Percentiles rank a stretch among this genome's conserved stretches.
phyloP scores from a whole-genome alignment of 2,797 vertebrate species.

The Pangasius krempfi region DNA sequence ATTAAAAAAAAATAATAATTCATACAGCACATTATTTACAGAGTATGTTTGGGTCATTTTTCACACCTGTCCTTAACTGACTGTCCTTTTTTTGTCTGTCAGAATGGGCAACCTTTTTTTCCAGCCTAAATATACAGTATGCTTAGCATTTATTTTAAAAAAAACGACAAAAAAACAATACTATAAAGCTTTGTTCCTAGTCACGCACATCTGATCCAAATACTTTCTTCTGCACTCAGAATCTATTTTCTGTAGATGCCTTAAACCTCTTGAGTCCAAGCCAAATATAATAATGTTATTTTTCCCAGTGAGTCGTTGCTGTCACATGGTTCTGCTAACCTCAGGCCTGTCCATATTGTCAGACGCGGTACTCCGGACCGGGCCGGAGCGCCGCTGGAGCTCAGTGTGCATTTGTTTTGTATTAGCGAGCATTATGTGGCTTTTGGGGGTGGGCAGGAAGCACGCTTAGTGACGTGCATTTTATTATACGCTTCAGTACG shows the following conservation, averaged over 20 bases:
- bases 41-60: neutral
- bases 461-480: conserved; percentile 71
- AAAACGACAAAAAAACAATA: neutral
- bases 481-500: conserved; percentile 78
- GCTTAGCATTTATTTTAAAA: neutral
- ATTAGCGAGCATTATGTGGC: conserved; percentile 63
- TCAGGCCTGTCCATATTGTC: conserved; percentile 38
- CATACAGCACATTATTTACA: neutral
- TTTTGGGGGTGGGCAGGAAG: conserved; percentile 70
- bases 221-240: neutral
- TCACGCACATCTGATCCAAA: neutral
- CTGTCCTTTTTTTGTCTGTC: neutral
- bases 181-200: neutral
- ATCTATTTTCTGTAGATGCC: neutral
- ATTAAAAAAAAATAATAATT: neutral
- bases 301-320: conserved; percentile 2
- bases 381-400: conserved; percentile 56
- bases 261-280: neutral
- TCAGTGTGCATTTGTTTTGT: conserved; percentile 66
- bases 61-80: neutral
- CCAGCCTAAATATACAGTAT: neutral
- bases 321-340: conserved; percentile 2
- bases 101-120: neutral
- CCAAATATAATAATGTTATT: neutral
- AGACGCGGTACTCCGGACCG: neutral